phyloP scores from a whole-genome alignment of 2,113 vertebrate genomes.

The Sisor rabdophorus region DNA sequence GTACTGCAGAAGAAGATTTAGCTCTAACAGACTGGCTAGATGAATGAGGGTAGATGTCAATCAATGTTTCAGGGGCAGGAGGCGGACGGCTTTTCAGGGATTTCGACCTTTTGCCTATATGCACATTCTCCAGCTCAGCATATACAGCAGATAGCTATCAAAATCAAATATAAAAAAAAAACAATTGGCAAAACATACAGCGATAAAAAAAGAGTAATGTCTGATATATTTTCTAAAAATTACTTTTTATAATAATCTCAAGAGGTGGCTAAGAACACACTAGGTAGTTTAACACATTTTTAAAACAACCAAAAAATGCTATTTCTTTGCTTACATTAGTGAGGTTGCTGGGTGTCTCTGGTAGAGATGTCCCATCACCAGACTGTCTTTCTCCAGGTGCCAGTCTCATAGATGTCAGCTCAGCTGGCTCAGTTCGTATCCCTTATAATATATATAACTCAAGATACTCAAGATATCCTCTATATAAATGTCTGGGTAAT shows the following conservation, averaged over 20 bases:
- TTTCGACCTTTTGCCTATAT: constrained; percentile 77
- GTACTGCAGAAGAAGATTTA: constrained; percentile 59
- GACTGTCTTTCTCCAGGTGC: constrained; percentile 92
- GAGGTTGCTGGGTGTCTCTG: constrained; percentile 91
- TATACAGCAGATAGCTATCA: constrained; percentile 89
- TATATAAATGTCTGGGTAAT: neutral
- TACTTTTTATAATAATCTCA: neutral
- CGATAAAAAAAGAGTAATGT: neutral
- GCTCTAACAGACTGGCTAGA: constrained; percentile 61
- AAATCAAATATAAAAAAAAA: constrained; percentile 4
- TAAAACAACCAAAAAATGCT: neutral
- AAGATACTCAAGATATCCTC: neutral
- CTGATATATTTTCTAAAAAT: neutral
- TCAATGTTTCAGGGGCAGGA: constrained; percentile 68
- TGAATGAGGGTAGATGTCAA: constrained; percentile 66
- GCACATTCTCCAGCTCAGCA: constrained; percentile 87
- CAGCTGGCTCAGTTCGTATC: constrained; percentile 71
- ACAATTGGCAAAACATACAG: neutral
- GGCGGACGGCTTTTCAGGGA: constrained; percentile 72
- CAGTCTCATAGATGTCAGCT: constrained; percentile 76
- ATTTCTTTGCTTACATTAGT: constrained; percentile 52
- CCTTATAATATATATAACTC: constrained; percentile 50
- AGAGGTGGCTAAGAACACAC: neutral
- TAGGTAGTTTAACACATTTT: neutral
- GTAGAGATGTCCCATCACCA: constrained; percentile 90